A percentile compares a stretch with the other conserved stretches of the same genome.
These are phyloP conservation scores for Spicauda simplicius DNA, from an alignment of 2,888 invertebrate genomes.

Conservation along the genomic window DNA sequence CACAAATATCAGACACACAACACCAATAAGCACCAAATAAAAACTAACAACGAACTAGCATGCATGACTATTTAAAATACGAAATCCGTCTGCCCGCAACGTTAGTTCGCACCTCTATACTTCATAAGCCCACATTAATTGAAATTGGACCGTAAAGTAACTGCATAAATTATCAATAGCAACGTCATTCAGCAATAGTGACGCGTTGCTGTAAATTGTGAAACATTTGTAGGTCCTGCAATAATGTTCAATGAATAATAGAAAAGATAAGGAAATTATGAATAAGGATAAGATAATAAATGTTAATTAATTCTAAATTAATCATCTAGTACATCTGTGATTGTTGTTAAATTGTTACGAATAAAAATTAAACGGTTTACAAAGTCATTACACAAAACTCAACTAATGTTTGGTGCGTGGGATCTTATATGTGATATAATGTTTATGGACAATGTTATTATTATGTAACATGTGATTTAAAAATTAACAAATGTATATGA, in stretches of 20 bases:
- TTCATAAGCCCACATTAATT: constrained; percentile 37
- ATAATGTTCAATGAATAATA: neutral
- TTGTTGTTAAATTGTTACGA: neutral
- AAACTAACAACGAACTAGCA: constrained; percentile 6
- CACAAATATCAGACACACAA: constrained; percentile 22
- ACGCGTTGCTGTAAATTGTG: constrained; percentile 21
- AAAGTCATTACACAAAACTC: neutral
- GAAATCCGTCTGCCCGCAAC: constrained; percentile 14
- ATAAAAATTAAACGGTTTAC: neutral
- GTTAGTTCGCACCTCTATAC: constrained; percentile 20
- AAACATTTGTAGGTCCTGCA: constrained; percentile 14
- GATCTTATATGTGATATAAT: neutral
- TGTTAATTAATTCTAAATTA: neutral
- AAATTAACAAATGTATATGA: neutral
- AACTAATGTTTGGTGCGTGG: neutral
- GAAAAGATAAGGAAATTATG: neutral
- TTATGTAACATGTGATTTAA: neutral
- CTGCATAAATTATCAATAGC: constrained; percentile 56
- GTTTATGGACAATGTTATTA: neutral
- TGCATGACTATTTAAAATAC: constrained; percentile 14
- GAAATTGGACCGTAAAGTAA: constrained; percentile 36
- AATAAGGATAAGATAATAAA: constrained; percentile 1
- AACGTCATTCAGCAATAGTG: constrained; percentile 43
- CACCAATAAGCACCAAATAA: constrained; percentile 11
- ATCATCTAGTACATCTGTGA: neutral